A percentile compares a stretch with the other conserved stretches of the same genome.
phyloP scores from a whole-genome alignment of 2,113 vertebrate species.

The Lanius collurio region DNA sequence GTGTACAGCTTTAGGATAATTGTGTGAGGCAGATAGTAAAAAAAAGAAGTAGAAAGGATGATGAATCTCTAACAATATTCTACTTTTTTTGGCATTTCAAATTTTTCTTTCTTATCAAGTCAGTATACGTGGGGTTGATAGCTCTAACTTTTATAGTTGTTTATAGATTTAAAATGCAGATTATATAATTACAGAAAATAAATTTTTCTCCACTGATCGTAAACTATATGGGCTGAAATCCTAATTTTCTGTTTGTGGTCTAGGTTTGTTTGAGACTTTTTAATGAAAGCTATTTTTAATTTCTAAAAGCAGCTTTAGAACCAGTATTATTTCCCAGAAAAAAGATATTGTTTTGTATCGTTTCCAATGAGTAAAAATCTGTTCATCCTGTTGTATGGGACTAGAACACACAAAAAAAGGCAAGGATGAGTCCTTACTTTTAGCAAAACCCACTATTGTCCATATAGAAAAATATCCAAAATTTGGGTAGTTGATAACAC shows the following conservation, averaged over 20 bases:
- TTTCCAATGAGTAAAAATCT: neutral
- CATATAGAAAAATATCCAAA: neutral
- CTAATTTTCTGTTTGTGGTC: neutral
- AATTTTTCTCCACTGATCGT: neutral
- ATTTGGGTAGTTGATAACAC: neutral
- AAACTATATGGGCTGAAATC: neutral
- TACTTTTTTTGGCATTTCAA: neutral
- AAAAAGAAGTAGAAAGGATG: neutral
- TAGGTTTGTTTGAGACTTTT: neutral
- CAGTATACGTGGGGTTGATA: neutral
- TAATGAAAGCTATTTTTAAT: neutral
- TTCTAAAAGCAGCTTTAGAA: neutral
- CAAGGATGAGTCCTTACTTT: neutral
- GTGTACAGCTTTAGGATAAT: neutral
- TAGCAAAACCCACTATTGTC: neutral
- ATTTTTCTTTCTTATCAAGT: neutral
- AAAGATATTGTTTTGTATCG: accelerated
- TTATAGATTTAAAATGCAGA: neutral
- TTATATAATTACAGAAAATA: neutral
- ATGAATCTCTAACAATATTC: neutral
- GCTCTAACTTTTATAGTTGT: neutral
- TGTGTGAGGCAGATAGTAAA: neutral
- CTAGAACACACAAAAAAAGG: neutral
- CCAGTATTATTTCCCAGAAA: neutral
- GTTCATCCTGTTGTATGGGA: neutral